A percentile compares a stretch with the other conserved stretches of the same genome.
phyloP scores from a whole-genome alignment of 2,888 invertebrate genomes.

The Volucella bombylans region DNA sequence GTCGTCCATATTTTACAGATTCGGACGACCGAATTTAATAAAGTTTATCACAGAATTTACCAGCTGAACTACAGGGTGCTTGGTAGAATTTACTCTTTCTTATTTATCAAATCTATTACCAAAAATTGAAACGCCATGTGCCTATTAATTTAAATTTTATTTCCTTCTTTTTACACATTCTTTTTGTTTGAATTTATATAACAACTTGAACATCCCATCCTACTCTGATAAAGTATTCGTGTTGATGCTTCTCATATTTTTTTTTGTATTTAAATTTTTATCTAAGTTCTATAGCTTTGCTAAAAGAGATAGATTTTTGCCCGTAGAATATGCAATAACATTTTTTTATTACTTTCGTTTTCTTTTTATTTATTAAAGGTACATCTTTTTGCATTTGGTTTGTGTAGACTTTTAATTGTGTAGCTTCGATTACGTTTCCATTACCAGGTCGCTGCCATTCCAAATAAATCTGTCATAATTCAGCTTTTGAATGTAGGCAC shows the following conservation, averaged over 20 bases:
- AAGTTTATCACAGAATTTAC: too few relatives aligned
- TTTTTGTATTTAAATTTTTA: background rate
- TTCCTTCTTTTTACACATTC: conserved; percentile 33
- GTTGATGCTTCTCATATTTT: conserved; percentile 1
- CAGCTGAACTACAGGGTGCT: too few relatives aligned
- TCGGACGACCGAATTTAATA: too few relatives aligned
- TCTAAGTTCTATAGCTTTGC: conserved; percentile 43
- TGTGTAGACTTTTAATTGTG: background rate
- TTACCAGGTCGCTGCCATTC: conserved; percentile 31
- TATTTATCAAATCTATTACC: too few relatives aligned
- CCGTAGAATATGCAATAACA: conserved; percentile 55
- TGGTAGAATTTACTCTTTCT: too few relatives aligned
- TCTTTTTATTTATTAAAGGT: conserved; percentile 45
- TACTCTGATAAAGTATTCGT: background rate
- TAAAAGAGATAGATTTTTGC: conserved; percentile 29
- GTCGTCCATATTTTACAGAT: too few relatives aligned
- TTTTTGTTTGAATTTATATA: conserved; percentile 5
- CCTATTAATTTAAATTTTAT: conserved; percentile 53
- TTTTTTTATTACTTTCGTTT: background rate
- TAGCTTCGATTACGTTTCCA: conserved; percentile 22
- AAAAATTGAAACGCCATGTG: background rate
- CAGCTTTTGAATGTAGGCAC: conserved; percentile 69
- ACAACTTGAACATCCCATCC: conserved; percentile 26
- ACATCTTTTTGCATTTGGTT: conserved; percentile 50
- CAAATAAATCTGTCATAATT: conserved; percentile 44